Conservation (phyloP, 2,888 invertebrate species). For the Nezara viridula region DNA sequence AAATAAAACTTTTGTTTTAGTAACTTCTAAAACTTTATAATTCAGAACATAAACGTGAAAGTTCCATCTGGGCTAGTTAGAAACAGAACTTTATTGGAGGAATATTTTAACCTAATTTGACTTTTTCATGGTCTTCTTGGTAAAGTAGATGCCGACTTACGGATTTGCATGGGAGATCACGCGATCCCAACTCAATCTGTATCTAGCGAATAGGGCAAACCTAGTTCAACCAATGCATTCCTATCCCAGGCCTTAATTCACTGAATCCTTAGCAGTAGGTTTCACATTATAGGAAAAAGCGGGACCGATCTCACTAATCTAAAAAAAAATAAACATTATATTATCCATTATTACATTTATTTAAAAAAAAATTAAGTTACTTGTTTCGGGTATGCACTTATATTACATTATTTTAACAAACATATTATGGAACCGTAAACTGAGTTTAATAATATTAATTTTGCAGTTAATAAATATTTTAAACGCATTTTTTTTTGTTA, state of each 20-base stretch:
- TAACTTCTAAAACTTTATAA: background rate
- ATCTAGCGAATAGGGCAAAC: background rate
- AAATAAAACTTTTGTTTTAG: background rate
- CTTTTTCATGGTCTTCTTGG: constrained; percentile 45
- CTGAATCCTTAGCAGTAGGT: background rate
- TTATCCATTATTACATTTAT: too few species aligned
- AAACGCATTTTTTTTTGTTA: too few species aligned
- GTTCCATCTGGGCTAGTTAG: background rate
- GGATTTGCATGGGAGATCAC: constrained; percentile 49
- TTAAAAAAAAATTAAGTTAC: too few species aligned
- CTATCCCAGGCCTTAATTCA: background rate
- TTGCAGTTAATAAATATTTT: too few species aligned
- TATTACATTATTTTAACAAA: too few species aligned
- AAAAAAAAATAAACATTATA: too few species aligned
- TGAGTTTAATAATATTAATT: too few species aligned
- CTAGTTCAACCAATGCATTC: background rate
- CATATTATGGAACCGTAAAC: too few species aligned
- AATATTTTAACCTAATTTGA: constrained; percentile 56
- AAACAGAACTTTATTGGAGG: background rate
- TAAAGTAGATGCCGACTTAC: constrained; percentile 45
- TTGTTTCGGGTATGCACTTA: too few species aligned
- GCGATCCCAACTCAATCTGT: constrained; percentile 36
- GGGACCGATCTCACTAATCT: too few species aligned
- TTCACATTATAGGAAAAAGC: background rate
- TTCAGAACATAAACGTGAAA: background rate